Evolutionary conservation across 2,888 invertebrate genomes (phyloP), one percentile per base, ranked within the genome.

Genomic region (Teleiodes luculella): DNA sequence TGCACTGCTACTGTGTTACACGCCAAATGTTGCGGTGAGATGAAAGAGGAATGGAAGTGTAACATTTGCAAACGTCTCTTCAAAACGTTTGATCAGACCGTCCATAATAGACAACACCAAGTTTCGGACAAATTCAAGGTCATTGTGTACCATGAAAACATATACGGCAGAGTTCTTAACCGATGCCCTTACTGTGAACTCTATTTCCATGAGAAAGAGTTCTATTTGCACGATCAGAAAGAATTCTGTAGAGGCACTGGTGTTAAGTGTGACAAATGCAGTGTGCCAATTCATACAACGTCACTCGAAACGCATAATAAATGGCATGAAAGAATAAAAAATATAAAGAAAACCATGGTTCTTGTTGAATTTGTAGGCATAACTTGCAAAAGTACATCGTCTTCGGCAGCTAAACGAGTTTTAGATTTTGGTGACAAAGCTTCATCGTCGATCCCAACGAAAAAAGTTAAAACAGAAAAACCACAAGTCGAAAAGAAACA

Each of bases 31-130:
- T 70, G 67, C 14, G 7, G 53, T 10, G 16, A 59, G 8, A 37
- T 18, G 16, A 41, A 11, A 1, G 52, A 7, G 0, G 61, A 41
- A 2, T 30, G 52, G 2, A 57, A 50, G 13, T 76, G 76, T 14
- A 50, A 54, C 0, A 41, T 65, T 1, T 83, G 83, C 41, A 63
- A 67, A 1, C 63, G 70, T 0, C 58, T 61, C 4, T 66, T 81
- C 2, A 24, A 43, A 61, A 64, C 0, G 7, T 14, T 0, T 33
- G 0, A 79, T 83, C 16, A 55, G 28, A 0, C 37, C 0, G 52
- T 57, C 0, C 83, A 83, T 3, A 47, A 52, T 4, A 13, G 63
- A 0, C 83, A 83, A 46, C 83, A 83, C 13, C 10, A 51, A 18
- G 11, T 37, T 6, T 31, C 16, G 2, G 31, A 51, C 4, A 70